Base-by-base conservation (phyloP, 2,888 invertebrate species). In the Lagria hirta region DNA sequence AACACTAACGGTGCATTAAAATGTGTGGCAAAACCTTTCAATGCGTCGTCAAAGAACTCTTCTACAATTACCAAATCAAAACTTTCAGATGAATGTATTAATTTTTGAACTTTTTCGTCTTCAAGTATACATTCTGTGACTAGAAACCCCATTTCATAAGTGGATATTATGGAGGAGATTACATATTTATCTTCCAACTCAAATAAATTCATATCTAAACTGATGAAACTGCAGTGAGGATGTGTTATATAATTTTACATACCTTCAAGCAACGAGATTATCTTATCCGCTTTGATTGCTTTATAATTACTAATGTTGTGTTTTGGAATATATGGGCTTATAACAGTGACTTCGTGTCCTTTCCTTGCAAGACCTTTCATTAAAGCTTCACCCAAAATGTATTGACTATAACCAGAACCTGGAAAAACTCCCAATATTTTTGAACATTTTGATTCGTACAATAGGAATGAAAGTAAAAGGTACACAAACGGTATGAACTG, bases 41-140 rank as follows among this genome's bases (percentile, higher is more conserved):
- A 60, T 4, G 75, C 75, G 51, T 79, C 78, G 52, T 72, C 73
- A 12, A 75, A 55, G 52, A 76, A 75, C 23, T 73, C 63, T 51
- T 77, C 77, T 1, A 74, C 67, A 4, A 74, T 62, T 1, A 73
- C 65, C 8, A 68, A 55, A 46, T 73, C 73, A 37, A 74, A 70
- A n/a, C 61, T 56, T 34, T 71, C 57, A 13, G 58, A 45, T 0
- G 72, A 70, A 15, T 61, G 43, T 6, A 69, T 27, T 1, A 68
- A 49, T 16, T 62, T 47, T 48, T 61, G 58, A 1, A 68, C 54
- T 4, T 55, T 55, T 6, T 59, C 54, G 20, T 65, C 51, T n/a
- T 57, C 37, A 4, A 65, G 46, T 3, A 55, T 53, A 3, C 27
- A 23, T 16, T 59, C 55, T 6, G 51, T 46, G 4, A 53, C 12